Evolutionary conservation across 2,888 invertebrate species (phyloP), one percentile per base, ranked within the genome.

Genomic region (Eledone cirrhosa): DNA sequence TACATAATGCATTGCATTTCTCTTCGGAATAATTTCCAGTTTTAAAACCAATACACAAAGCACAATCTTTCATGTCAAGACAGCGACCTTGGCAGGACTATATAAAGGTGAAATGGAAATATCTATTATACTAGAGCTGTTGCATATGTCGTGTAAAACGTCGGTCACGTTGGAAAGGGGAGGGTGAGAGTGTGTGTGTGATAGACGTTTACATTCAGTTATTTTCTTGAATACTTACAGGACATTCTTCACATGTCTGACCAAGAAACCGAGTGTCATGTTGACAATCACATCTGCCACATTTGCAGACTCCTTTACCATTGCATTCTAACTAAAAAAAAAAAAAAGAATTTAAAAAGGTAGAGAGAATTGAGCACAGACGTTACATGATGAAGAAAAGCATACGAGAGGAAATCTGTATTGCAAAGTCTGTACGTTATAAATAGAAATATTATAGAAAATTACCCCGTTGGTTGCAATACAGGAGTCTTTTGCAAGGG

Each of bases 241-340:
- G 76, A 76, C 76, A 76, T 22, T 47, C 29, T 48, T 76, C 76
- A 48, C 76, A 76, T 8, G 76, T 76, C 22, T 47, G 76, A 14
- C 76, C 76, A 19, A 47, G n/a, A 47, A 76, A 76, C 22, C 48
- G 41, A 27, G n/a, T n/a, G 2, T 76, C 76, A 27, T 29, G 22
- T 3, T 72, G 41, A 14, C 76, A 76, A 19, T 76, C 48, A 29
- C 76, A 76, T 4, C 48, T 14, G 2, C 76, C 76, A 48, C 76
- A 76, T 19, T 29, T 29, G 11, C 76, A 76, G 13, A 47, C 47
- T 2, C 76, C 76, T 48, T 76, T 76, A 19, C 76, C 76, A 48
- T 76, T 76, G 22, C 76, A 76, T 22, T 48, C 48, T 47, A 48
- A 1, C 76, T 76, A 19, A 48, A 48, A 76, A 75, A 16, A 19